Base-by-base conservation (phyloP, 37 sponge, comb jelly and placozoan species). In the Diacarnus erythraeanus region DNA sequence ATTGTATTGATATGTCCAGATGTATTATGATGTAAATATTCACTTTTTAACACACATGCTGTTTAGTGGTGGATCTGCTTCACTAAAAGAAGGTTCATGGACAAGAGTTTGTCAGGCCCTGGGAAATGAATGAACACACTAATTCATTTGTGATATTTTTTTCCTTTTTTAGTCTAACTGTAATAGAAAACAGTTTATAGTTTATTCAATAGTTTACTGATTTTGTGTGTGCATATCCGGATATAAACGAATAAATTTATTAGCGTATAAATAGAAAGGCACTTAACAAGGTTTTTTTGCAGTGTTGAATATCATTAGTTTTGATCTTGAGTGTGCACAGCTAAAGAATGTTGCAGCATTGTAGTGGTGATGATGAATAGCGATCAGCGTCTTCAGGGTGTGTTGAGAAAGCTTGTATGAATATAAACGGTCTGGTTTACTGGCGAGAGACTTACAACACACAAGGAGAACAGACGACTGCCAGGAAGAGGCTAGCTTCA, bases 1-100 rank as follows among this genome's bases (percentile, higher is more conserved):
- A n/a, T n/a, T n/a, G n/a, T n/a, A n/a, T n/a, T n/a, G n/a, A n/a
- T n/a, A n/a, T n/a, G n/a, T n/a, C n/a, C n/a, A n/a, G n/a, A n/a
- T n/a, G n/a, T n/a, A n/a, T n/a, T n/a, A n/a, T n/a, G n/a, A n/a
- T n/a, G n/a, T 59, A 56, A 21, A 6, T 29, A 41, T 25, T 40
- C 25, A 9, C 47, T 64, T 33, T 78, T 47, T 78, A 22, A 63
- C 59, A 31, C 43, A 17, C 47, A 20, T 42, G 21, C 20, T 42
- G 2, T 18, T 6, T 71, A 98, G 96, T 98, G 99, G 99, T 98
- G 99, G 99, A 76, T 93, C 12, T 98, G 99, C 47, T 98, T 98
- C 83, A 83, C 96, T 0, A 91, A 94, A 77, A 93, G 90, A 66
- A 88, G 95, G 47, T 98, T 98, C 84, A 98, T 98, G 99, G 99